Conservation (phyloP, 2,113 vertebrate genomes). For the Lagopus leucura region DNA sequence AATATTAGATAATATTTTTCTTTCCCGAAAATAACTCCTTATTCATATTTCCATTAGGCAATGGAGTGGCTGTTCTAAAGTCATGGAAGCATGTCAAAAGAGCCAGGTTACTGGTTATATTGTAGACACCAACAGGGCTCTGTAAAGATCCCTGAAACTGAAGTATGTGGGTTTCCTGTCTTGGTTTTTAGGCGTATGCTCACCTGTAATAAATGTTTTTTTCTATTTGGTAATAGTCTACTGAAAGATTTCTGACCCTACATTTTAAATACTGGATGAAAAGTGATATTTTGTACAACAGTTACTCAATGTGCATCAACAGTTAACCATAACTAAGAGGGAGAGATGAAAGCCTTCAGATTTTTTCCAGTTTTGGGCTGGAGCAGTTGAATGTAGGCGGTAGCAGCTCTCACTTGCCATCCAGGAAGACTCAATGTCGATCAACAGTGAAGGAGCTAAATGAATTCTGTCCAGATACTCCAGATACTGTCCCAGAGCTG, state of each 20-base stretch:
- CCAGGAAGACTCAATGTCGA: fast-evolving
- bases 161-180: background rate
- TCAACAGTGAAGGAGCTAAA: background rate
- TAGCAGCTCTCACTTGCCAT: background rate
- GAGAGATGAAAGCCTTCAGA: background rate
- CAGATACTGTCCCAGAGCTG: background rate
- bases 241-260: background rate
- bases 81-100: background rate
- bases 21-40: background rate
- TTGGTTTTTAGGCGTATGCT: background rate
- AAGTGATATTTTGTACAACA: background rate
- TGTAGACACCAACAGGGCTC: background rate
- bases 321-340: background rate
- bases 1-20: background rate
- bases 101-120: fast-evolving
- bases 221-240: background rate
- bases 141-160: background rate
- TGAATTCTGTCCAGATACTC: background rate
- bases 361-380: background rate
- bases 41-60: fast-evolving
- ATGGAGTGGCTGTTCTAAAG: background rate
- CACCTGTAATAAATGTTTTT: background rate
- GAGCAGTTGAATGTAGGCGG: background rate
- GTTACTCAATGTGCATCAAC: fast-evolving
- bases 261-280: background rate